Percentiles rank a stretch among this genome's conserved stretches.
Conservation (phyloP, 2,113 vertebrate genomes). For the Pimephales promelas region DNA sequence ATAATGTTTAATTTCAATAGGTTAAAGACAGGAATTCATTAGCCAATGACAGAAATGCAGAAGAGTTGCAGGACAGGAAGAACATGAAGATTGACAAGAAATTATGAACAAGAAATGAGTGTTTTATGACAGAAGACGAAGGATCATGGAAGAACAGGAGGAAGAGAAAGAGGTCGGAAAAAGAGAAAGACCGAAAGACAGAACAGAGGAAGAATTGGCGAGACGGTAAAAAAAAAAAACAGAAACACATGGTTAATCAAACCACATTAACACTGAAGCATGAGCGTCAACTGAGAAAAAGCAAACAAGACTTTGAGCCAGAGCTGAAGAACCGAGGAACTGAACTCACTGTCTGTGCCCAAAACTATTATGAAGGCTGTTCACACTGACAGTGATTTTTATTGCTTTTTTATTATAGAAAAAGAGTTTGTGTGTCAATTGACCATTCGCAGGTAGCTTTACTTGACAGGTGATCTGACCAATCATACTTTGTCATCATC, state of each 20-base stretch:
- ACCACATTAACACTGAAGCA: slow-evolving; percentile 45
- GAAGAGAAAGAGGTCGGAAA: slow-evolving; percentile 4
- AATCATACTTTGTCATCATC: no score
- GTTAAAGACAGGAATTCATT: neutral
- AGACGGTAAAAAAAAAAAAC: slow-evolving; percentile 67
- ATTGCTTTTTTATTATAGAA: neutral
- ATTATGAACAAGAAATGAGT: neutral
- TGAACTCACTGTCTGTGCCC: neutral
- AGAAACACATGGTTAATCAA: slow-evolving; percentile 71
- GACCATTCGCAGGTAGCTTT: no score
- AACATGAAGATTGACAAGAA: neutral
- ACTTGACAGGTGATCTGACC: no score
- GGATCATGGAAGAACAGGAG: neutral
- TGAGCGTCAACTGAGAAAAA: slow-evolving; percentile 19
- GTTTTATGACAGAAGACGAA: slow-evolving; percentile 15
- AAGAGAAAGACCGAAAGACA: slow-evolving; percentile 31
- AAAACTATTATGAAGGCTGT: neutral
- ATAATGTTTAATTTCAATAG: neutral
- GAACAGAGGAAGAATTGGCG: slow-evolving; percentile 63
- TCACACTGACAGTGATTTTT: slow-evolving; percentile 11
- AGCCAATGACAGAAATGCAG: neutral
- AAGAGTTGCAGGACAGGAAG: slow-evolving; percentile 52
- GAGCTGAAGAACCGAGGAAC: neutral
- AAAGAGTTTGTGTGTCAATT: neutral
- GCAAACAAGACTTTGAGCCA: neutral